These are phyloP conservation scores for Tor tambroides DNA, from an alignment of 2,113 vertebrate species.

Conservation along the genomic window DNA sequence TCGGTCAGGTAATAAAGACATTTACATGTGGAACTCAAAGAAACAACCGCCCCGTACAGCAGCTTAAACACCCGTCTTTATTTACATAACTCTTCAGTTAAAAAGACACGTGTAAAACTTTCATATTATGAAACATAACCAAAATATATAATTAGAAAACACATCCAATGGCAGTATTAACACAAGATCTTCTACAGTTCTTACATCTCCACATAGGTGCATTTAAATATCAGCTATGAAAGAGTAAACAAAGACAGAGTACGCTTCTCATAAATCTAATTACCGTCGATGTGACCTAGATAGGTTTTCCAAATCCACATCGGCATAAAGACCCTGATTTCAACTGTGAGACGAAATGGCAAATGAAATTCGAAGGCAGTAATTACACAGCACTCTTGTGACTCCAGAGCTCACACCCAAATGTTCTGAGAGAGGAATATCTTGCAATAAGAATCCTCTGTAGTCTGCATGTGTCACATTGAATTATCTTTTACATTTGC, in stretches of 20 bases:
- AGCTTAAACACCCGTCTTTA: background rate
- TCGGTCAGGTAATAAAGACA: background rate
- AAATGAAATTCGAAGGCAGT: background rate
- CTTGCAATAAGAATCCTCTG: background rate
- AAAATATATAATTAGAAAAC: background rate
- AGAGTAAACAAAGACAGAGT: constrained; percentile 15
- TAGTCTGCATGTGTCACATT: constrained; percentile 16
- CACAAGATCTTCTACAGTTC: background rate
- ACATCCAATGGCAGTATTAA: background rate
- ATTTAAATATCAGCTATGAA: constrained; percentile 10
- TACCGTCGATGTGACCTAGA: background rate
- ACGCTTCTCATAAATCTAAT: too few species aligned
- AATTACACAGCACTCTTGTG: background rate
- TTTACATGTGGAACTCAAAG: background rate
- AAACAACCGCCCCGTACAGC: background rate
- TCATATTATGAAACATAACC: background rate
- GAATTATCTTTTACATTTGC: constrained; percentile 11
- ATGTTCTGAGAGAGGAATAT: background rate
- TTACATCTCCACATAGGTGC: background rate
- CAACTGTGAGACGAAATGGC: background rate
- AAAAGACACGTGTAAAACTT: background rate
- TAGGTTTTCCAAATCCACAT: background rate
- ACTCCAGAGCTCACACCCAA: background rate
- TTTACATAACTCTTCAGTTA: background rate
- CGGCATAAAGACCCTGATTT: constrained; percentile 21